Conservation (phyloP, 2,113 vertebrate genomes). For the Zingel zingel region DNA sequence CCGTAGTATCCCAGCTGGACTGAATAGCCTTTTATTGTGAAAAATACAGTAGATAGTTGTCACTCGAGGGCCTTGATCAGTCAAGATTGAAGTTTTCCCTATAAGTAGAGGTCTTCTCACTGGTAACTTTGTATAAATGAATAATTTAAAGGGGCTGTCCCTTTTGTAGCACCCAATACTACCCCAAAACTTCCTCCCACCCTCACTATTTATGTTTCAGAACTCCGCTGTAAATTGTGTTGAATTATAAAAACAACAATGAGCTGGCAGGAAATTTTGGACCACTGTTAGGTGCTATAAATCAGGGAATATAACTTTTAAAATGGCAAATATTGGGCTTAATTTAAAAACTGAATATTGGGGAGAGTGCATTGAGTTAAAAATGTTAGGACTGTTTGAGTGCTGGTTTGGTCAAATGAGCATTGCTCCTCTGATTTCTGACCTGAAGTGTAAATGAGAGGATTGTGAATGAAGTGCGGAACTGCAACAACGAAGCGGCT, state of each 20-base stretch:
- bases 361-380: slow-evolving; percentile 14
- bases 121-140: slow-evolving; percentile 33
- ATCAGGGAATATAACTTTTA: slow-evolving; percentile 21
- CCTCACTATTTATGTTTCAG: slow-evolving; percentile 21
- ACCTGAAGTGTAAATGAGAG: slow-evolving; percentile 23
- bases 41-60: slow-evolving; percentile 38
- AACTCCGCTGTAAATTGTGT: slow-evolving; percentile 15
- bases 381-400: slow-evolving; percentile 34
- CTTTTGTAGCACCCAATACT: neutral
- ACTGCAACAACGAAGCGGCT: slow-evolving; percentile 29
- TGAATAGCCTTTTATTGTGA: slow-evolving; percentile 75
- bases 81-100: slow-evolving; percentile 25
- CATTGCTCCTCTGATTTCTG: slow-evolving; percentile 43
- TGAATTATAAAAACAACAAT: neutral
- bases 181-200: slow-evolving; percentile 11
- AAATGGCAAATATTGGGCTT: slow-evolving; percentile 24
- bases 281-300: neutral
- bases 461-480: slow-evolving; percentile 44
- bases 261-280: slow-evolving; percentile 26
- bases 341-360: slow-evolving; percentile 30
- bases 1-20: slow-evolving; percentile 79
- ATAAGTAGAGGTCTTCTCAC: slow-evolving; percentile 39
- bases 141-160: slow-evolving; percentile 19
- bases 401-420: slow-evolving; percentile 37
- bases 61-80: slow-evolving; percentile 31